Base-by-base conservation (phyloP, 2,888 invertebrate species). In the Callinectes sapidus region DNA sequence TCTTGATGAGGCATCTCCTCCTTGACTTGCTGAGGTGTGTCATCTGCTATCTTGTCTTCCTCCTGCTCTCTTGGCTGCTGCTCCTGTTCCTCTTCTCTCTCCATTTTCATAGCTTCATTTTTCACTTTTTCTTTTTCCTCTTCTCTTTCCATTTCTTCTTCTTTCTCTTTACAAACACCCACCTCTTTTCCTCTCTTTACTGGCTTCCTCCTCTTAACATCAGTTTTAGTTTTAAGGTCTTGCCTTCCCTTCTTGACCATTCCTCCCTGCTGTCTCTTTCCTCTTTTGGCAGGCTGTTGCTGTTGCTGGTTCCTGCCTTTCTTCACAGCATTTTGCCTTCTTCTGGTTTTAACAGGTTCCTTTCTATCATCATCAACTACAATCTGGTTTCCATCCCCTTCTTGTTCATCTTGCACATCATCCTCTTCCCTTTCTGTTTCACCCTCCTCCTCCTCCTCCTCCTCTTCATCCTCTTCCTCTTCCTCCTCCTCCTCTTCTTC, bases 401-500 rank as follows among this genome's bases (percentile, higher is more conserved):
- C 54, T 32, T 91, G 32, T 0, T 35, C 39, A 23, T 91, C 88
- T n/a, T 88, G 81, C 28, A 55, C 35, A 54, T 89, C 35, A 16
- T 14, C 16, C 90, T 81, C 90, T 55, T 54, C 71, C 32, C 48
- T 48, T 39, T 42, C 88, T n/a, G 71, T 66, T 55, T 87, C 71
- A 10, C 23, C 18, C 16, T 39, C 32, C 5, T 32, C 8, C 42
- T 90, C 90, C 10, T 90, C 71, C n/a, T 90, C 90, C 28, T 90
- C 28, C 39, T 87, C 87, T 3, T 87, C 87, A 42, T 71, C 54
- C 2, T 87, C 54, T 16, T 91, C 42, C 2, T 35, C 39, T 23
- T 91, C 88, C 39, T 91, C 90, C 14, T 86, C 35, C n/a, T 89
- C 35, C 2, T 14, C 16, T 85, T 81, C 90, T 35, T 54, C 71